Evolutionary conservation across 1,140 invertebrate species (phyloP).

Genomic region (Heliothis virescens): DNA sequence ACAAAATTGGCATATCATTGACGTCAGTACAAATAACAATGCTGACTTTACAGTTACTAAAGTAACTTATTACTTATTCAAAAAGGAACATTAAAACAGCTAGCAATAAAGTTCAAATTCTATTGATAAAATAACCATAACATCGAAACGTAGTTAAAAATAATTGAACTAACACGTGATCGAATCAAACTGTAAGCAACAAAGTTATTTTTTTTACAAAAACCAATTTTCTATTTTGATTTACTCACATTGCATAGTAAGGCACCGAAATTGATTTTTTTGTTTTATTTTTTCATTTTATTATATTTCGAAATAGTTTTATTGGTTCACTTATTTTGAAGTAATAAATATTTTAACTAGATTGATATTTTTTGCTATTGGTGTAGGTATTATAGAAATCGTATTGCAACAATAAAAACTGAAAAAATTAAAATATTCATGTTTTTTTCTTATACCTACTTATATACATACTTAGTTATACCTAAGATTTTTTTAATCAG

Average conservation of each 20-base stretch:
- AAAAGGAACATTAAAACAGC: no score
- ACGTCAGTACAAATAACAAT: no score
- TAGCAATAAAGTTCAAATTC: no score
- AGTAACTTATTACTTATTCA: no score
- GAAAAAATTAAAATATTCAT: background rate
- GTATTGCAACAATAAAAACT: background rate
- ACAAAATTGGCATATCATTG: no score
- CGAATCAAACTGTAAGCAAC: background rate
- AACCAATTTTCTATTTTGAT: constrained; percentile 16
- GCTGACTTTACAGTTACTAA: no score
- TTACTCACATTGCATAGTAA: background rate
- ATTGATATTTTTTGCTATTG: background rate
- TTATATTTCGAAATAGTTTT: background rate
- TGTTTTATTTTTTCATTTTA: background rate
- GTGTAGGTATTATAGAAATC: background rate
- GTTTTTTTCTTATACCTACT: background rate
- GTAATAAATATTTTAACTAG: constrained; percentile 2
- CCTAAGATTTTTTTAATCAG: no score
- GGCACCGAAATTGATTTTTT: background rate
- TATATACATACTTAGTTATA: no score
- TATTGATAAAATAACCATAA: background rate
- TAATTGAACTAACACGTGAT: background rate
- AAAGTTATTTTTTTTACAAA: background rate
- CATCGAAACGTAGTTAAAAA: background rate
- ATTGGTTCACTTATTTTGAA: background rate